Conservation (phyloP, 2,113 vertebrate species). For the Myrmecobius fasciatus region DNA sequence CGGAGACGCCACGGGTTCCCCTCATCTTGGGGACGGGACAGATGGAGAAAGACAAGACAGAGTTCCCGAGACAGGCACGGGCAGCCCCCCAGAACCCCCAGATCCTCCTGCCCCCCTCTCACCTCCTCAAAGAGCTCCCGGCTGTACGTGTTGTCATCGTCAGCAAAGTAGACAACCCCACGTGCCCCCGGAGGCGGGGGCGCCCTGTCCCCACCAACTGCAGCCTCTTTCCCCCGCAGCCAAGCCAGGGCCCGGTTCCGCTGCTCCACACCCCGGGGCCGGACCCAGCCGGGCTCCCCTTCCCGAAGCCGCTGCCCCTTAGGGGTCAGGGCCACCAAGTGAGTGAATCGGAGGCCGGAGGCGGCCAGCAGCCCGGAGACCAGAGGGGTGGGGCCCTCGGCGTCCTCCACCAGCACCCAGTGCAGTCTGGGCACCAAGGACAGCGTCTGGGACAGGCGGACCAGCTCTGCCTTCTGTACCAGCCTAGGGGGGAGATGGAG, state of each 20-base stretch:
- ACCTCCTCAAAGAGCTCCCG: conserved; percentile 97
- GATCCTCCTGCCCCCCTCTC: conserved; percentile 20
- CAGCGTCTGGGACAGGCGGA: conserved; percentile 93
- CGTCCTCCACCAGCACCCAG: conserved; percentile 96
- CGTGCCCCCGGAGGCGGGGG: conserved; percentile 58
- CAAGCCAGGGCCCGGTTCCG: conserved; percentile 94
- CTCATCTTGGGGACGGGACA: conserved; percentile 87
- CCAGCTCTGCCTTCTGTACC: conserved; percentile 96
- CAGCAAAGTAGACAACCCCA: conserved; percentile 95
- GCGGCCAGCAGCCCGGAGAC: conserved; percentile 90
- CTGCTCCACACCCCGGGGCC: conserved; percentile 92
- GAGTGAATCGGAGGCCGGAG: conserved; percentile 92
- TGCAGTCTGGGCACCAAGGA: conserved; percentile 93
- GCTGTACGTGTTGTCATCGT: conserved; percentile 98
- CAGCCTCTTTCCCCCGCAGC: conserved; percentile 84
- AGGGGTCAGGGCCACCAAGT: conserved; percentile 91
- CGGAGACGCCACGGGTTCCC: conserved; percentile 89
- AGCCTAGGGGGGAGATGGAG: conserved; percentile 83
- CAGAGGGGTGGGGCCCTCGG: conserved; percentile 85
- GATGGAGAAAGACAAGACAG: conserved; percentile 43
- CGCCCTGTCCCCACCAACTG: conserved; percentile 77
- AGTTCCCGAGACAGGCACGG: not conserved
- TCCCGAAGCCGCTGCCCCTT: conserved; percentile 86
- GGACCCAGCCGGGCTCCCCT: conserved; percentile 85
- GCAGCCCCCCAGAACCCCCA: not conserved